Evolutionary conservation across 2,888 invertebrate genomes (phyloP), one percentile per base, ranked within the genome.

Genomic region (Phasia obesa): DNA sequence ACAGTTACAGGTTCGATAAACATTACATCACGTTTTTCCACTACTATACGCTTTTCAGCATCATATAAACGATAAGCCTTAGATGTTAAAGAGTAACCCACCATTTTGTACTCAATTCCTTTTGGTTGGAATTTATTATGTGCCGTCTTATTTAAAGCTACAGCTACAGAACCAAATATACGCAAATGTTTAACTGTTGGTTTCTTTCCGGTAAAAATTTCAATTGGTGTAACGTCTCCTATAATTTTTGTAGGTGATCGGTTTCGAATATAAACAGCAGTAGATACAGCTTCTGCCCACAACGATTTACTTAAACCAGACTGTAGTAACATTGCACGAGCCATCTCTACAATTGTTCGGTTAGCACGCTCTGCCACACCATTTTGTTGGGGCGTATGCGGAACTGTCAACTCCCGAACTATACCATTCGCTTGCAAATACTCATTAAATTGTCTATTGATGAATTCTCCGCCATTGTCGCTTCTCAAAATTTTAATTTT

Each of bases 381-480:
- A 25, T 75, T 81, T 51, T 74, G 65, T 57, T 80, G 67, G 6
- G 79, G 79, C 17, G 73, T 79, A 51, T 73, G 44, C 11, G 44
- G 44, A 7, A 44, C 44, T n/a, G 44, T n/a, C n/a, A 44, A 11
- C 17, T 44, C 44, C 44, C 44, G 44, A n/a, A 44, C 44, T 17
- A 44, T 44, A 17, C 44, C 44, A 17, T 44, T 44, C 4, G 7
- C 17, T 17, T 44, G n/a, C 17, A 44, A 44, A 44, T 44, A 25
- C 19, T 53, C 51, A 25, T 53, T 53, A 25, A 25, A 53, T 27
- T 55, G 23, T 62, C 17, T 76, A 31, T 81, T 83, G 2, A 85
- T 64, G 23, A 75, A 85, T 57, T 85, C 80, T 7, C 47, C 62
- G n/a, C 81, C 80, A n/a, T 84, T 84, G 25, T 85, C 84, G 51